phyloP scores from a whole-genome alignment of 2,888 invertebrate genomes.

The Dryadula phaetusa region DNA sequence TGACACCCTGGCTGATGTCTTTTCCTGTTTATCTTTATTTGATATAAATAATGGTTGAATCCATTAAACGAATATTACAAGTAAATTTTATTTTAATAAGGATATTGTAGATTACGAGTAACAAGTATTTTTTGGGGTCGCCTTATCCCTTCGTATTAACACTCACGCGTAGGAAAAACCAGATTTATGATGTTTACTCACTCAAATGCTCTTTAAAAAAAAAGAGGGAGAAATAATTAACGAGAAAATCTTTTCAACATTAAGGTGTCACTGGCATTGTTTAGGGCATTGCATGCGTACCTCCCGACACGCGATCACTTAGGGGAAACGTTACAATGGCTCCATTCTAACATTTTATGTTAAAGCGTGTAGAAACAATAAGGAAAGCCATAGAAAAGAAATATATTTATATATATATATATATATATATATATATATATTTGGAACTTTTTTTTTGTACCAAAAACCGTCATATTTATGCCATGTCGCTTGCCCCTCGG shows the following conservation, averaged over 20 bases:
- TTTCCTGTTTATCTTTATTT: conserved; percentile 19
- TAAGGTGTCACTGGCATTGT: conserved; percentile 35
- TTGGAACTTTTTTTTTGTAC: conserved; percentile 3
- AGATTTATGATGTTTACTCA: conserved; percentile 29
- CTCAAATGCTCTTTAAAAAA: conserved; percentile 19
- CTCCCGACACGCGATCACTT: conserved; percentile 34
- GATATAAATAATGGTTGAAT: not conserved
- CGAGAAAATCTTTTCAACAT: conserved; percentile 37
- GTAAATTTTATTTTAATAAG: not conserved
- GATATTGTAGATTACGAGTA: not conserved
- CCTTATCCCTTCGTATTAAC: not conserved
- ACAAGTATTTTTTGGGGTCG: conserved; percentile 13
- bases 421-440: no score
- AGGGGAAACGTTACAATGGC: conserved; percentile 26
- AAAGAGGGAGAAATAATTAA: conserved; percentile 37
- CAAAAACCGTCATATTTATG: conserved; percentile 20
- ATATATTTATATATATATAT: no score
- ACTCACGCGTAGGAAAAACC: conserved; percentile 14
- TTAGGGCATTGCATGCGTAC: conserved; percentile 21
- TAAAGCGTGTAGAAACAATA: conserved; percentile 23
- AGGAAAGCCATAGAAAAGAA: conserved; percentile 10
- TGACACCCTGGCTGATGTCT: conserved; percentile 3
- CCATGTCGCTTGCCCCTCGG: not conserved
- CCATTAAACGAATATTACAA: not conserved
- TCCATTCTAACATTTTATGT: conserved; percentile 32